Evolutionary conservation across 1,140 invertebrate species (phyloP).

Genomic region (Carposina sasakii): DNA sequence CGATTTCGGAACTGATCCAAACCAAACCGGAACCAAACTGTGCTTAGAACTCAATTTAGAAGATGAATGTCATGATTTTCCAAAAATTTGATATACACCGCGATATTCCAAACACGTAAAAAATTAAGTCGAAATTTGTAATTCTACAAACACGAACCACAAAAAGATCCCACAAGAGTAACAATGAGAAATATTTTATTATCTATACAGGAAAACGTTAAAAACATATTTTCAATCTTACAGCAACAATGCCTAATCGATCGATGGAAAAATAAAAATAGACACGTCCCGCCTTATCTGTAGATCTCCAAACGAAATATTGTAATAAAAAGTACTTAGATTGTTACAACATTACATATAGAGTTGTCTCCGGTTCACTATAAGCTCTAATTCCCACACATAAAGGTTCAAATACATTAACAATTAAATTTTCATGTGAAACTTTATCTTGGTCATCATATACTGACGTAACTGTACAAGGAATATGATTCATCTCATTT

Average conservation of each 20-base stretch:
- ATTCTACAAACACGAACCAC: no score
- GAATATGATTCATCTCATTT: conserved; percentile 56
- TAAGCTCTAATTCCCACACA: conserved; percentile 18
- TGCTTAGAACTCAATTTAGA: no score
- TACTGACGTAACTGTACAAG: conserved; percentile 42
- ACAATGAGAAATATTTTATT: conserved; percentile 34
- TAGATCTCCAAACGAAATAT: conserved; percentile 50
- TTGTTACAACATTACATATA: conserved; percentile 19
- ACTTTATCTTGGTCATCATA: conserved; percentile 24
- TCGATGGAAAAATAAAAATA: conserved; percentile 41
- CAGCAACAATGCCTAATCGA: conserved; percentile 46
- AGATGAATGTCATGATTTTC: no score
- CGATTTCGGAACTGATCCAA: no score
- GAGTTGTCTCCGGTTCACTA: conserved; percentile 15
- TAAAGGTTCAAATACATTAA: conserved; percentile 22
- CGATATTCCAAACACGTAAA: no score
- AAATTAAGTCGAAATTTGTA: no score
- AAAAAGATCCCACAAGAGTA: conserved; percentile 43
- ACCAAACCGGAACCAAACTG: no score
- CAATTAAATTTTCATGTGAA: conserved; percentile 17
- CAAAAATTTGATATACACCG: no score
- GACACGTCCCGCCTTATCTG: conserved; percentile 39
- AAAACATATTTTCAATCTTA: conserved; percentile 45
- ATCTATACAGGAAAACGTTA: conserved; percentile 52
- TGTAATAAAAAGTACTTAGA: conserved; percentile 55